Evolutionary conservation across 2,888 invertebrate genomes (phyloP).

Genomic region (Pollenia labialis): DNA sequence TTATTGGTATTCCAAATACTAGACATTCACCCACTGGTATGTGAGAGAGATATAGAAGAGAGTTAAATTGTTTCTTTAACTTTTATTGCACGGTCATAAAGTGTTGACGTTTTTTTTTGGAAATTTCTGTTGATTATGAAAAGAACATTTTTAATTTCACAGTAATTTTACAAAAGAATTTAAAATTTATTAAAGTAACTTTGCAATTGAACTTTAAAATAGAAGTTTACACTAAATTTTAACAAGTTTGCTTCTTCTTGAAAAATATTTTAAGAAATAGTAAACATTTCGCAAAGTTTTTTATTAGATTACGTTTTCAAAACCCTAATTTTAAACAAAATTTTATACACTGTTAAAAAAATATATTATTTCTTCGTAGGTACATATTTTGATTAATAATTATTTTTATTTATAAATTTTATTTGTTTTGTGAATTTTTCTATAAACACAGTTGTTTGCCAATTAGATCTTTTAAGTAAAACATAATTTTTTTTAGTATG

Average conservation of each 20-base stretch:
- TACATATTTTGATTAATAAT: background rate
- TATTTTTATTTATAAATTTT: constrained; percentile 5
- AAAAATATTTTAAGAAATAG: no score
- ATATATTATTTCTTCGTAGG: no score
- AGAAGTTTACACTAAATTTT: no score
- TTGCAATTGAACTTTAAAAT: background rate
- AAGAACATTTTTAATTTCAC: constrained; percentile 61
- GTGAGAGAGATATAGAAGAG: constrained; percentile 28
- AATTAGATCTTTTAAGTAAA: constrained; percentile 18
- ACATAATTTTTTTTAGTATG: constrained; percentile 37
- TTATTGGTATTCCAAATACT: constrained; percentile 53
- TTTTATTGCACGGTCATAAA: constrained; percentile 16
- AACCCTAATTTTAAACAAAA: no score
- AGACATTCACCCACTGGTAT: constrained; percentile 63
- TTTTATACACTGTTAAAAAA: no score
- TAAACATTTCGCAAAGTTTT: no score
- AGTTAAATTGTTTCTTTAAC: constrained; percentile 33
- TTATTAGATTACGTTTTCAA: no score
- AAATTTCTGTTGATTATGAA: constrained; percentile 18
- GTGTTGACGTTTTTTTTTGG: constrained; percentile 39
- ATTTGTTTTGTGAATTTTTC: background rate
- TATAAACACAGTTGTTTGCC: background rate
- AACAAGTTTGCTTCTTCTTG: no score
- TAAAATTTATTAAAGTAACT: background rate
- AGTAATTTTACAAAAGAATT: constrained; percentile 44